A percentile compares a stretch with the other conserved stretches of the same genome.
phyloP scores from a whole-genome alignment of 2,113 vertebrate genomes.

The Hydrochoerus hydrochaeris region DNA sequence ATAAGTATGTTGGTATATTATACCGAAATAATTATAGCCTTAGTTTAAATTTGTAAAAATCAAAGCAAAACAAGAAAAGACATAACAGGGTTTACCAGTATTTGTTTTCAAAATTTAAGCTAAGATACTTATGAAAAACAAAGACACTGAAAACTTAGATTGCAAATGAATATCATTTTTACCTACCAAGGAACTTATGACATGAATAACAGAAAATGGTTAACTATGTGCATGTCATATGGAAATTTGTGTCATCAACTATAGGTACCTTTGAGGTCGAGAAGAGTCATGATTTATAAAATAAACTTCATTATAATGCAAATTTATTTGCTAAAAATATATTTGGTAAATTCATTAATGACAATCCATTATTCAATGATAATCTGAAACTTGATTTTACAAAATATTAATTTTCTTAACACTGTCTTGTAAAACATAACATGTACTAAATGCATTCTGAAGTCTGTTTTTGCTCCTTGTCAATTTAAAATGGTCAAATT shows the following conservation, averaged over 20 bases:
- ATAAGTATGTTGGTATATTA: background rate
- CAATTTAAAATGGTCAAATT: constrained; percentile 43
- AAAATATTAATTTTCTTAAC: background rate
- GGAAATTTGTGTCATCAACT: constrained; percentile 28
- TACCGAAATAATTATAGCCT: background rate
- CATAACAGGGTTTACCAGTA: background rate
- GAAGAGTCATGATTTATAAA: background rate
- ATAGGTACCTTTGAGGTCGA: background rate
- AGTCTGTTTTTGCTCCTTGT: background rate
- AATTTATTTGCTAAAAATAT: background rate
- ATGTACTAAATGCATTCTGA: background rate
- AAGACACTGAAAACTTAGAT: background rate
- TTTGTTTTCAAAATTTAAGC: background rate
- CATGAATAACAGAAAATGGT: background rate
- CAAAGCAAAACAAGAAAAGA: background rate
- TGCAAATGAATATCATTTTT: background rate
- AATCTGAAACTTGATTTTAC: constrained; percentile 11
- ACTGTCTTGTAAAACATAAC: background rate
- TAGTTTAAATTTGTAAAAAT: background rate
- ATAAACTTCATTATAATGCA: background rate
- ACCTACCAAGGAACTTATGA: background rate
- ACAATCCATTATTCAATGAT: background rate
- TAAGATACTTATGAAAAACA: constrained; percentile 27
- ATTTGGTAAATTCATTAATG: background rate
- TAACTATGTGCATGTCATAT: background rate